Conservation (phyloP, 1,140 invertebrate genomes). For the Phocides pigmalion region DNA sequence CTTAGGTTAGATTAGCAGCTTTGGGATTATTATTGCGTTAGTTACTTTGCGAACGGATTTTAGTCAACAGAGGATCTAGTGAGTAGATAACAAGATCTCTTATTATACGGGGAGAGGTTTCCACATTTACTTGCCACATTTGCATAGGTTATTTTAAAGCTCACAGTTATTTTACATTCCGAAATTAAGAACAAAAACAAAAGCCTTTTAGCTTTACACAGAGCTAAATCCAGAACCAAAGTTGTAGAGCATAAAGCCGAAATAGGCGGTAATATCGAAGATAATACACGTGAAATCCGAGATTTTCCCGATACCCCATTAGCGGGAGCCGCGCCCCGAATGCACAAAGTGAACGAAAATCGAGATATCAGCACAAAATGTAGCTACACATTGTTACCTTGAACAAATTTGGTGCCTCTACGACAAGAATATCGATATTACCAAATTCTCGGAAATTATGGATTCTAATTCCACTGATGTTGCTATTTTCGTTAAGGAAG, state of each 20-base stretch:
- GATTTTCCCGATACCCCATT: slow-evolving; percentile 15
- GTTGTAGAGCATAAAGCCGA: not conserved
- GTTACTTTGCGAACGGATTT: too few relatives aligned
- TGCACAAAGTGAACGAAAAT: slow-evolving; percentile 4
- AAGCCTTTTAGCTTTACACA: not conserved
- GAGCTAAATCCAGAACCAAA: not conserved
- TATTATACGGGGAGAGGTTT: too few relatives aligned
- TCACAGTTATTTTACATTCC: not conserved
- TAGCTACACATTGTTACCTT: not conserved
- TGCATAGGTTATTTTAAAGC: not conserved
- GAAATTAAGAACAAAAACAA: not conserved
- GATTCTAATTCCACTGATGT: not conserved
- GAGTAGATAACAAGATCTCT: too few relatives aligned
- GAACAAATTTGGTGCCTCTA: not conserved
- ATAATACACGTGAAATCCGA: slow-evolving; percentile 23
- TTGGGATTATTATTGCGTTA: too few relatives aligned
- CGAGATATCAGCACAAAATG: slow-evolving; percentile 1
- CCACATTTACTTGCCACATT: not conserved
- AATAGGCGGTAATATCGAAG: not conserved
- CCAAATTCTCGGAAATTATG: not conserved
- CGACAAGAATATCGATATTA: not conserved
- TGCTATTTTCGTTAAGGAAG: too few relatives aligned
- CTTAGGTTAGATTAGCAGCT: too few relatives aligned
- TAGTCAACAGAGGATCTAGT: too few relatives aligned
- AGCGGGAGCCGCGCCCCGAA: not conserved